Evolutionary conservation across 2,797 vertebrate genomes (phyloP).

Genomic region (Rhyacichthys aspro): DNA sequence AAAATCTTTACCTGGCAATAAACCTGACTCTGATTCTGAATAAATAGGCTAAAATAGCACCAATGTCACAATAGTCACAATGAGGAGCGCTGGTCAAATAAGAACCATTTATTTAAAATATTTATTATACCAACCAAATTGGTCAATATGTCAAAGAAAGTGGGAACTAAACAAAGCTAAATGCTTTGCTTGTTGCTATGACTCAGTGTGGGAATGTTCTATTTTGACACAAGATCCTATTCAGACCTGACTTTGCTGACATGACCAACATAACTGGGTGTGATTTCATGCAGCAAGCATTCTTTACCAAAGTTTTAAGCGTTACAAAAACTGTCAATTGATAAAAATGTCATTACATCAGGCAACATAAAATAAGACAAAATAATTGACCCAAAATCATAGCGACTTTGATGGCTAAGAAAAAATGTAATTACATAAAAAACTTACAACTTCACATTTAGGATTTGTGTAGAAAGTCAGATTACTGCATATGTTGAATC

Average conservation of each 20-base stretch:
- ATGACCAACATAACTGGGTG: background rate
- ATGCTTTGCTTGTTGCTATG: no score
- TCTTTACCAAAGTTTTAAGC: no score
- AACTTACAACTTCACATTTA: background rate
- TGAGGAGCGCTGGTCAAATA: no score
- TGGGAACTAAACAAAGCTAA: background rate
- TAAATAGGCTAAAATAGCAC: no score
- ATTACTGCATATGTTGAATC: no score
- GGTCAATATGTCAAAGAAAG: background rate
- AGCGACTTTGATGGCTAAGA: no score
- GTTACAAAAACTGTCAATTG: background rate
- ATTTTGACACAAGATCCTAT: slow-evolving; percentile 6
- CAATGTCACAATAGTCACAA: no score
- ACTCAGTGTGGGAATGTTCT: background rate
- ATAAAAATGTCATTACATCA: background rate
- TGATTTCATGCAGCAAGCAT: background rate
- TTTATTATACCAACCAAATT: background rate
- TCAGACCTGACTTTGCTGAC: background rate
- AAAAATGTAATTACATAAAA: no score
- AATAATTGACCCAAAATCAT: no score
- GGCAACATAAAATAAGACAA: background rate
- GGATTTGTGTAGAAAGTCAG: background rate
- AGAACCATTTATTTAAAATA: no score
- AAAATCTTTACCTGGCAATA: no score
- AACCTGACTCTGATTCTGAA: no score